phyloP scores from a whole-genome alignment of 2,888 invertebrate genomes.

The Hemithea aestivaria region DNA sequence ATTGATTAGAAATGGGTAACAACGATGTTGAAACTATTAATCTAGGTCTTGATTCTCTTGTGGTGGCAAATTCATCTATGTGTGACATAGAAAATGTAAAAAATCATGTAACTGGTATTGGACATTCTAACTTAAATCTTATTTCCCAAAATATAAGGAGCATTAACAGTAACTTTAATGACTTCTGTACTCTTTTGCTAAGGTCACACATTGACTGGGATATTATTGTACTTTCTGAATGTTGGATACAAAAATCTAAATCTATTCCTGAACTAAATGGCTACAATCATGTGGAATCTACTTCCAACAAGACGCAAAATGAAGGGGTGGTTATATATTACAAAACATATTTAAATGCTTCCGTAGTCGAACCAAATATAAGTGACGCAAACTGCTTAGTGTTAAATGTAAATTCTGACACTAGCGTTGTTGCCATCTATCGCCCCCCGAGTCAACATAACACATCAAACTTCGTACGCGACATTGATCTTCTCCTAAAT shows the following conservation, averaged over 20 bases:
- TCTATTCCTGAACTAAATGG: conserved; percentile 18
- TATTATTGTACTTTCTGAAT: conserved; percentile 25
- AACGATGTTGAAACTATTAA: conserved; percentile 6
- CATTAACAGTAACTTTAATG: conserved; percentile 21
- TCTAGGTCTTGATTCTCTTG: conserved; percentile 4
- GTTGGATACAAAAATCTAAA: conserved; percentile 21
- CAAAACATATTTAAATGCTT: too few relatives aligned
- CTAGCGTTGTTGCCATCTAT: too few relatives aligned
- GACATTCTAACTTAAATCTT: too few relatives aligned
- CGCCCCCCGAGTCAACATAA: too few relatives aligned
- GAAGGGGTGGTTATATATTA: too few relatives aligned
- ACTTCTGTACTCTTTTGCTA: conserved; percentile 15
- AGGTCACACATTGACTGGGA: conserved; percentile 22
- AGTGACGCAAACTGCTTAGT: too few relatives aligned
- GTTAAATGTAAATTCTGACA: too few relatives aligned
- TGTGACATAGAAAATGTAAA: conserved; percentile 3
- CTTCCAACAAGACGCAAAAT: too few relatives aligned
- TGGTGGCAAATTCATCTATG: not conserved
- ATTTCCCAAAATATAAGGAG: conserved; percentile 32
- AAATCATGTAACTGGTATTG: not conserved
- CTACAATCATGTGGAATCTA: conserved; percentile 9
- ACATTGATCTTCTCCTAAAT: too few relatives aligned
- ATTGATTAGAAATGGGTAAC: not conserved
- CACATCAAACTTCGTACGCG: too few relatives aligned
- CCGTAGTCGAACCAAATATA: too few relatives aligned